Evolutionary conservation across 2,797 vertebrate species (phyloP), one percentile per base, ranked within the genome.

Genomic region (Uromys caudimaculatus): DNA sequence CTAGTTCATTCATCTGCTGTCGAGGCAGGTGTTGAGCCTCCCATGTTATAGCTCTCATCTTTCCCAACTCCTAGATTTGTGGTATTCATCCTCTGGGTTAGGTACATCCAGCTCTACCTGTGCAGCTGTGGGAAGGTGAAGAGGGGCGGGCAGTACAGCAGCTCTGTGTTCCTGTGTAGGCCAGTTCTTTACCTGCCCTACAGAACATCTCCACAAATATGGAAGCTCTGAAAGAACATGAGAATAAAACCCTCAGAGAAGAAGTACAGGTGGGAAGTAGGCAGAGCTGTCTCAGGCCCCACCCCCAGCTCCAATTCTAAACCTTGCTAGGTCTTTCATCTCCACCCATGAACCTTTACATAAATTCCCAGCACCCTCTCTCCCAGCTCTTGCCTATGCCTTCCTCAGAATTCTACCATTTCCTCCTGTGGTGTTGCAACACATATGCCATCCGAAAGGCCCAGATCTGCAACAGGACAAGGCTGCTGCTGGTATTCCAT

Each of bases 41-140:
- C 1, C 1, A 50, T 23, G 24, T 1, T 35, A 7, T 14, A 56
- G 3, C 23, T 1, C 0, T 21, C 9, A 1, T 3, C 29, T 76
- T 73, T 52, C 41, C 50, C 35, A 8, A 12, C 12, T 44, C 50
- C 29, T 81, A 58, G 23, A 9, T 54, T 38, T 44, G 4, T 0
- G 5, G 6, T 17, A 23, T 95, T 77, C 50, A 13, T 38, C 29
- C 19, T 1, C 35, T 69, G 47, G 27, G 84, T 87, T 27, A 29
- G 32, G 71, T 52, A 11, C 35, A 41, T n/a, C 44, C 44, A 24
- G 17, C 14, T 47, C 32, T 85, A 67, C 60, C 58, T 24, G 62
- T 3, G 3, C 11, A 52, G 32, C 62, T 9, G 3, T 69, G 35
- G 24, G n/a, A 69, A 54, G 23, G 35, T 10, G 4, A 29, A 56